phyloP scores from a whole-genome alignment of 37 sponge, comb jelly and placozoan genomes.

The Lycopodina hypogea region DNA sequence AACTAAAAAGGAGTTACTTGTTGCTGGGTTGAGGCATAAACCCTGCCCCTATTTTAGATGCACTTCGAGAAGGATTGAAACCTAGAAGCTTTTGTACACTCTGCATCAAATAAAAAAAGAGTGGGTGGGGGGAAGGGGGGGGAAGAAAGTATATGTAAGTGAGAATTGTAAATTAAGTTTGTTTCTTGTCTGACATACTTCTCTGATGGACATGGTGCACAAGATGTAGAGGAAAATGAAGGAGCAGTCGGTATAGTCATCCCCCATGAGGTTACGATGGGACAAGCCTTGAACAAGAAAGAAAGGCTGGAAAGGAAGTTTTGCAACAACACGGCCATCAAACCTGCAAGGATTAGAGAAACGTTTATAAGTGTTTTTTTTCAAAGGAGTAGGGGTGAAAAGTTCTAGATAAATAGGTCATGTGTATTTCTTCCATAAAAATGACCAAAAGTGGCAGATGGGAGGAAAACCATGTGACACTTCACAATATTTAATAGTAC shows the following conservation, averaged over 20 bases:
- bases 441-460: too few species aligned
- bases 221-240: constrained; percentile 99
- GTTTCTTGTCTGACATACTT: constrained; percentile 83
- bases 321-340: constrained; percentile 97
- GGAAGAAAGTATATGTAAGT: too few species aligned
- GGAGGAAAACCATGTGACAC: neutral
- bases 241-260: constrained; percentile 93
- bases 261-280: constrained; percentile 97
- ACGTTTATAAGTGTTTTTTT: too few species aligned
- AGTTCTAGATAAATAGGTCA: too few species aligned
- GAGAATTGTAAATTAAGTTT: too few species aligned
- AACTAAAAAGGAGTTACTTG: too few species aligned
- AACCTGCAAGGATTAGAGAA: constrained; percentile 82
- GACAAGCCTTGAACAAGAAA: constrained; percentile 84
- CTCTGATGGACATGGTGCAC: constrained; percentile 98
- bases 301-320: constrained; percentile 92
- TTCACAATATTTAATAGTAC: neutral
- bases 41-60: constrained; percentile 52
- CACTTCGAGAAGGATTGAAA: constrained; percentile 67
- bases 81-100: constrained; percentile 80
- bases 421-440: too few species aligned
- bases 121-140: too few species aligned
- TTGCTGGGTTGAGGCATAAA: constrained; percentile 26
- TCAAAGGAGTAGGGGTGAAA: too few species aligned
- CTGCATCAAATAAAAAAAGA: too few species aligned